A percentile compares a stretch with the other conserved stretches of the same genome.
These are phyloP conservation scores for Incurvaria masculella DNA, from an alignment of 2,888 invertebrate species.

Conservation along the genomic window DNA sequence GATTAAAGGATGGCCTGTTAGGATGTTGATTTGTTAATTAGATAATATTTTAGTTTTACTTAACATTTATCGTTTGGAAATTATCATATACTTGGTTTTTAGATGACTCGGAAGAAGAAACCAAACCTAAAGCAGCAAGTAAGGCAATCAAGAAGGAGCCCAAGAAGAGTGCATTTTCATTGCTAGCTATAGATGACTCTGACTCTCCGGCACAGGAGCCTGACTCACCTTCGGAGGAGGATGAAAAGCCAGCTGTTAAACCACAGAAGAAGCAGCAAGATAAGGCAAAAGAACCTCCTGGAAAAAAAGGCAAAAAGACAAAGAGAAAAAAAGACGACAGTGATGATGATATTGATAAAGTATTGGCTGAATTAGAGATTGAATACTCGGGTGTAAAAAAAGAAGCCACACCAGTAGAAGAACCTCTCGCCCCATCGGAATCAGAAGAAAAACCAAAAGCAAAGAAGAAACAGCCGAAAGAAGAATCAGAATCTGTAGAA, in stretches of 20 bases:
- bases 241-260: constrained; percentile 33
- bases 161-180: constrained; percentile 62
- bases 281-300: constrained; percentile 46
- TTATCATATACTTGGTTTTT: constrained; percentile 9
- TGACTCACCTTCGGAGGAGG: constrained; percentile 46
- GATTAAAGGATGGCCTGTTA: too few species aligned
- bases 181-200: constrained; percentile 64
- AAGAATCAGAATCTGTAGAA: constrained; percentile 29
- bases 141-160: constrained; percentile 42
- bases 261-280: constrained; percentile 32
- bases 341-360: constrained; percentile 80
- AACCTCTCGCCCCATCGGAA: constrained; percentile 18
- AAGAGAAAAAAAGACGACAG: constrained; percentile 73
- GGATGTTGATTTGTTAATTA: too few species aligned
- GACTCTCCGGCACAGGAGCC: constrained; percentile 46
- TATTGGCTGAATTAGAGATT: constrained; percentile 77
- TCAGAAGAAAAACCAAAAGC: constrained; percentile 36
- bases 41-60: too few species aligned
- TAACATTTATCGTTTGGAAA: not conserved
- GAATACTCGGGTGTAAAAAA: constrained; percentile 70
- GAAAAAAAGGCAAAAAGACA: constrained; percentile 70
- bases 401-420: constrained; percentile 39
- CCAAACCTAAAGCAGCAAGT: constrained; percentile 30
- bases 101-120: constrained; percentile 37
- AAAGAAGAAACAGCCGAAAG: constrained; percentile 41